Base-by-base conservation (phyloP, 2,888 invertebrate species). In the Lutraria lutraria region DNA sequence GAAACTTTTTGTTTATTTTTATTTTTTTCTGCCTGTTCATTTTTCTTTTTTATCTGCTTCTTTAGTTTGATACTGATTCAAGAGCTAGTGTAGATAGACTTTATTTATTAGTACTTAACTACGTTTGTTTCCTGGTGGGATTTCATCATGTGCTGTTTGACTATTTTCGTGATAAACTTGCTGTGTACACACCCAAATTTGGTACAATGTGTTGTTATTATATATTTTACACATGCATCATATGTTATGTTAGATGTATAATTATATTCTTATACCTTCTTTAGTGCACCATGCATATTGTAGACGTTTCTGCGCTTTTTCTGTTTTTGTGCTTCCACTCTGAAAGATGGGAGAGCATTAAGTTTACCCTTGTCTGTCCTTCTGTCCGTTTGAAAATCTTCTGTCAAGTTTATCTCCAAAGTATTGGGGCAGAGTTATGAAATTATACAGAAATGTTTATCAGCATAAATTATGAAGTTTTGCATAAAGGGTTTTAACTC, bases 171-270 rank as follows among this genome's bases (percentile, higher is more conserved):
- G 63, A 63, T 63, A 19, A 8, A 10, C 63, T 21, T 63, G 63
- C 21, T 21, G n/a, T 31, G 31, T 72, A 31, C 76, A 76, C 76
- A 76, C 76, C 76, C 76, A 76, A 76, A 76, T 76, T 76, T 76
- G 76, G 76, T 76, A 76, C 76, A 76, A 76, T 76, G 31, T 76
- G 34, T 81, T 81, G 25, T 81, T 52, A 43, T 21, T 43, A 80
- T 81, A 54, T 81, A 81, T 43, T 29, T 8, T 34, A 52, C 29
- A 79, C 19, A 79, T 34, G 79, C 79, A 79, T 19, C 21, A 76
- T 13, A 13, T 34, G 43, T 4, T 13, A 21, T 76, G 31, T 19
- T 60, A 68, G n/a, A n/a, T n/a, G 25, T 68, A 25, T 68, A 68
- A 68, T 68, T 8, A 68, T 68, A 68, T 68, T 25, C 25, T 3